Evolutionary conservation across 2,888 invertebrate genomes (phyloP).

Genomic region (Macrophya annulata): DNA sequence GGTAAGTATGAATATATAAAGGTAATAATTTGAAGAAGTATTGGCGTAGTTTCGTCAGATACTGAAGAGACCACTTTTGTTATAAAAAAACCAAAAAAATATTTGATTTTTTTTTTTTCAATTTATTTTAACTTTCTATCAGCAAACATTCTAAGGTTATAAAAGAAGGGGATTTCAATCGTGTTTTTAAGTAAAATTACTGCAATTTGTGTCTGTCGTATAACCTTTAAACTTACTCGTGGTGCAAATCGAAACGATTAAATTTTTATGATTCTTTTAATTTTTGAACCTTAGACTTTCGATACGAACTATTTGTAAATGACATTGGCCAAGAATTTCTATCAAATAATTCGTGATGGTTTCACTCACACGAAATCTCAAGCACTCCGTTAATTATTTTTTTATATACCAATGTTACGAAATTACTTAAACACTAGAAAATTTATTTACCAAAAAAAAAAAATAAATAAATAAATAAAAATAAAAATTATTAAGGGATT

Average conservation of each 20-base stretch:
- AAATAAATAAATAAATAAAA: too few species aligned
- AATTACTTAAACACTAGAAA: background rate
- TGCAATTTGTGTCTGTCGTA: constrained; percentile 12
- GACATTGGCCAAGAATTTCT: background rate
- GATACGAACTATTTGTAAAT: background rate
- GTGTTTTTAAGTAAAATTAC: background rate
- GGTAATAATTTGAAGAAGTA: background rate
- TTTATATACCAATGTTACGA: background rate
- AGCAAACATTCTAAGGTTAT: background rate
- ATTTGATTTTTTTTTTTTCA: too few species aligned
- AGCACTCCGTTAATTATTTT: background rate
- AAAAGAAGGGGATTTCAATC: background rate
- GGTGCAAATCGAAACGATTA: constrained; percentile 20
- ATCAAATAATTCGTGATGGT: background rate
- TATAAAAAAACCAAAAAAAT: background rate
- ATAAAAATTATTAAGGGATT: too few species aligned
- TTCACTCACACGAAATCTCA: background rate
- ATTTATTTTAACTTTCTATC: constrained; percentile 19
- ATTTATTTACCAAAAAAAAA: background rate
- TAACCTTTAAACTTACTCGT: background rate
- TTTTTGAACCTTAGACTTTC: background rate
- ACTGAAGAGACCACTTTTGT: background rate
- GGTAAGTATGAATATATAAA: background rate
- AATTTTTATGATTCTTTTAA: background rate
- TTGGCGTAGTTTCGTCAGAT: background rate